A percentile compares a stretch with the other conserved stretches of the same genome.
These are phyloP conservation scores for Morpho helenor DNA, from an alignment of 2,888 invertebrate species.

Conservation along the genomic window DNA sequence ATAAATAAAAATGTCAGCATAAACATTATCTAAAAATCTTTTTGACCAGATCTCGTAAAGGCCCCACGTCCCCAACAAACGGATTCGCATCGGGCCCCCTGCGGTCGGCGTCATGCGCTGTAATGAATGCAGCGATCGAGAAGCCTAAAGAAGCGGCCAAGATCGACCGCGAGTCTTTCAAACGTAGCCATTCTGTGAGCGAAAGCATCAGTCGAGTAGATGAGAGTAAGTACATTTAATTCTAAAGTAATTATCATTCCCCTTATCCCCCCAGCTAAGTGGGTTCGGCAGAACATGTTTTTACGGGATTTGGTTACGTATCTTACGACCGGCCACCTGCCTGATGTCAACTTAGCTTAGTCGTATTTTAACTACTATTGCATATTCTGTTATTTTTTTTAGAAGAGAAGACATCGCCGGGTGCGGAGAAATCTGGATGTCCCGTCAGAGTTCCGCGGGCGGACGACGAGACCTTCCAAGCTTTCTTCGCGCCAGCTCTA, in stretches of 20 bases:
- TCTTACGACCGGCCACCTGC: too few relatives aligned
- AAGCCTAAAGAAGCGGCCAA: conserved; percentile 45
- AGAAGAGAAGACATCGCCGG: conserved; percentile 51
- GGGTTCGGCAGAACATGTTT: too few relatives aligned
- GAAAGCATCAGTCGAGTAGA: conserved; percentile 67
- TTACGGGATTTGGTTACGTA: too few relatives aligned
- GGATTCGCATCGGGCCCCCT: conserved; percentile 63
- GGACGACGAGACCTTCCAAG: conserved; percentile 90
- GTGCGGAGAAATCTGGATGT: conserved; percentile 58
- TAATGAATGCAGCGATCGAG: conserved; percentile 55
- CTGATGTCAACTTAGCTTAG: too few relatives aligned
- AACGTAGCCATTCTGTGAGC: conserved; percentile 70
- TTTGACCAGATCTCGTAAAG: conserved; percentile 61
- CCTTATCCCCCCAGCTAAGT: too few relatives aligned
- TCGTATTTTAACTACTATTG: too few relatives aligned
- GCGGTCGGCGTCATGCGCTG: conserved; percentile 66
- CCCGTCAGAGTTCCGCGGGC: conserved; percentile 81
- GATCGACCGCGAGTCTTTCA: conserved; percentile 62
- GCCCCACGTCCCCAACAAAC: conserved; percentile 57
- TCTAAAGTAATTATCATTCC: neutral
- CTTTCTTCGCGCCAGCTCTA: conserved; percentile 86
- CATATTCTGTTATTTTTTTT: conserved; percentile 1
- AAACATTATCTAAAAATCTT: too few relatives aligned
- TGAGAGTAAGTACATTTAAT: conserved; percentile 52
- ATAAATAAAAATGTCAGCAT: too few relatives aligned